A percentile compares a stretch with the other conserved stretches of the same genome.
phyloP scores from a whole-genome alignment of 2,797 vertebrate genomes.

The Diplodus sargus region DNA sequence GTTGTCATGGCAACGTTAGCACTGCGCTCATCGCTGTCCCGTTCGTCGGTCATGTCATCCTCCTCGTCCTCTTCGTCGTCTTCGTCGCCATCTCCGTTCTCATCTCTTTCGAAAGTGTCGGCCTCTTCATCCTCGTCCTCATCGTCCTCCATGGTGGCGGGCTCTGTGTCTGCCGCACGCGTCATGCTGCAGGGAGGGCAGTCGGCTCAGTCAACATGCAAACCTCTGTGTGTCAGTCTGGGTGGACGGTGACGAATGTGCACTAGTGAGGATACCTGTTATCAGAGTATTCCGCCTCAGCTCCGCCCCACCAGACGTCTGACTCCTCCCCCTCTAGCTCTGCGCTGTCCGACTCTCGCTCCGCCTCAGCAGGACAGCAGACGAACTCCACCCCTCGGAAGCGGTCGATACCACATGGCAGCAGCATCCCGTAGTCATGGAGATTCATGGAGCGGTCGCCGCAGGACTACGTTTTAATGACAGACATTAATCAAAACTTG shows the following conservation, averaged over 20 bases:
- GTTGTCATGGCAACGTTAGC: conserved; percentile 94
- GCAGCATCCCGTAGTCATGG: conserved; percentile 96
- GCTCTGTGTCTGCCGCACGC: conserved; percentile 82
- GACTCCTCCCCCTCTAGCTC: conserved; percentile 92
- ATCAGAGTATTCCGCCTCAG: conserved; percentile 92
- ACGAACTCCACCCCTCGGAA: conserved; percentile 98
- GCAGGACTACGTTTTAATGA: conserved; percentile 87
- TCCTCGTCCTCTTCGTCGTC: conserved; percentile 69
- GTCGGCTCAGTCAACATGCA: conserved; percentile 8
- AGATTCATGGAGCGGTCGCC: conserved; percentile 96
- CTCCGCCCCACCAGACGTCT: conserved; percentile 97
- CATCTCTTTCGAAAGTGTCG: conserved; percentile 81
- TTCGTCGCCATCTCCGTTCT: conserved; percentile 77
- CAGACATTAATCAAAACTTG: conserved; percentile 23
- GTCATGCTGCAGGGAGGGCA: conserved; percentile 81
- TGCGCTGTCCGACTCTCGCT: conserved; percentile 86
- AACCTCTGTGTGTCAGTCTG: not conserved
- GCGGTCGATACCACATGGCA: conserved; percentile 96
- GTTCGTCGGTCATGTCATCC: conserved; percentile 85
- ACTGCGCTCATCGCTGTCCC: conserved; percentile 89
- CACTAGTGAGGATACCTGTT: conserved; percentile 83
- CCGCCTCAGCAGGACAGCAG: conserved; percentile 92
- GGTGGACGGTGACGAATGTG: not conserved
- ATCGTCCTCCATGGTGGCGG: conserved; percentile 82
- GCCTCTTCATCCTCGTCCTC: conserved; percentile 87